A percentile compares a stretch with the other conserved stretches of the same genome.
phyloP scores from a whole-genome alignment of 1,140 invertebrate genomes.

The Goniozus legneri region DNA sequence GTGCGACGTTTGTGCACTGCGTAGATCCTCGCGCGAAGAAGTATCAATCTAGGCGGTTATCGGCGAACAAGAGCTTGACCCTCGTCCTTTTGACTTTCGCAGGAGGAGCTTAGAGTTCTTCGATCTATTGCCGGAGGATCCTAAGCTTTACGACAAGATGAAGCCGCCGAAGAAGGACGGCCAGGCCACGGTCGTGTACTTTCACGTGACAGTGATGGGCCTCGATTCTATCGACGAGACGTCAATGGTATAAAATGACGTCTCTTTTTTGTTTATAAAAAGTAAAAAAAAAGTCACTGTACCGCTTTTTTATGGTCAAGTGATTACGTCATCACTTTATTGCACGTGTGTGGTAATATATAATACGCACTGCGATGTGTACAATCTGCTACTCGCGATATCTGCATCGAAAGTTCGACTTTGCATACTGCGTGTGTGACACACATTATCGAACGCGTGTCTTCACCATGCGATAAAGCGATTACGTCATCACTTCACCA shows the following conservation, averaged over 20 bases:
- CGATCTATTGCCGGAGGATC: slow-evolving; percentile 81
- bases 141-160: slow-evolving; percentile 86
- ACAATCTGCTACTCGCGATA: too few species aligned
- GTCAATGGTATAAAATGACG: slow-evolving; percentile 69
- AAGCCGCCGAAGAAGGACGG: slow-evolving; percentile 83
- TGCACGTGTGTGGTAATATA: too few species aligned
- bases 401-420: too few species aligned
- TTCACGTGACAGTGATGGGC: slow-evolving; percentile 91
- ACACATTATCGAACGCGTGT: too few species aligned
- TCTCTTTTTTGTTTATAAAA: slow-evolving; percentile 2
- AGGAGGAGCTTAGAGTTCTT: slow-evolving; percentile 74
- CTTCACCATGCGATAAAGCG: too few species aligned
- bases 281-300: slow-evolving; percentile 5
- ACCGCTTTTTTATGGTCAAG: too few species aligned
- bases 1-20: too few species aligned
- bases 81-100: slow-evolving; percentile 24
- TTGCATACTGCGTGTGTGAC: too few species aligned
- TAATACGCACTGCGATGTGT: too few species aligned
- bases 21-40: not conserved
- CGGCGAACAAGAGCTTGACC: not conserved
- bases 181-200: slow-evolving; percentile 79
- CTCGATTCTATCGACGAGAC: slow-evolving; percentile 89
- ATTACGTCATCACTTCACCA: too few species aligned
- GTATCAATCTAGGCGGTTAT: not conserved
- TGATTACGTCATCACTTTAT: too few species aligned